These are phyloP conservation scores for Sebastes trivittatus DNA, from an alignment of 2,797 vertebrate genomes.

Conservation along the genomic window DNA sequence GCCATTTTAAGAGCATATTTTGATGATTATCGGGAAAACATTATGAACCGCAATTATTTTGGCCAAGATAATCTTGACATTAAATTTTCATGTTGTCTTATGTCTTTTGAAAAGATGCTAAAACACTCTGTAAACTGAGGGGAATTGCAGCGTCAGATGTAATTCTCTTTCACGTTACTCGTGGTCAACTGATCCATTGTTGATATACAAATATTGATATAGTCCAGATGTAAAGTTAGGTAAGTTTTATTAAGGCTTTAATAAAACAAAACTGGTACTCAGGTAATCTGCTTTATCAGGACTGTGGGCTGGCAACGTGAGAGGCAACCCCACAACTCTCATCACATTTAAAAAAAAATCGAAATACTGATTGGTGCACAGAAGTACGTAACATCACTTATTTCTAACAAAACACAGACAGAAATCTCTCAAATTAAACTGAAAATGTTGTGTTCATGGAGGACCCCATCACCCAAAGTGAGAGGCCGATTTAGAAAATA, in stretches of 20 bases:
- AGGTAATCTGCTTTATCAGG: neutral
- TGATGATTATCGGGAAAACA: no score
- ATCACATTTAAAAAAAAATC: neutral
- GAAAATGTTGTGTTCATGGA: neutral
- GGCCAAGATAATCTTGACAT: no score
- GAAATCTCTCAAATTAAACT: neutral
- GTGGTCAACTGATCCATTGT: no score
- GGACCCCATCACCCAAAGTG: neutral
- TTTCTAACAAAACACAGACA: neutral
- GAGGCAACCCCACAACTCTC: neutral
- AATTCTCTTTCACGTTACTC: no score
- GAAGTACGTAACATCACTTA: no score
- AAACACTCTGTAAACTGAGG: neutral
- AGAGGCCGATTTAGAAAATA: neutral
- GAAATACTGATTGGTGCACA: neutral
- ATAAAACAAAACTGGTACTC: no score
- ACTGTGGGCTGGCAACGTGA: neutral
- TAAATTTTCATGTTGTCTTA: no score
- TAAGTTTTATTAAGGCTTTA: neutral
- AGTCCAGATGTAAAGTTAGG: no score
- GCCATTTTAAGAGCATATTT: no score
- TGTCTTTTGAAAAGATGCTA: neutral
- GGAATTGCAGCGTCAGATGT: neutral
- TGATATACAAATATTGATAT: no score
- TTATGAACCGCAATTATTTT: no score